Percentiles rank a stretch among this genome's conserved stretches.
These are phyloP conservation scores for Pygmarrhopalites habei DNA, from an alignment of 1,140 invertebrate genomes.

Conservation along the genomic window DNA sequence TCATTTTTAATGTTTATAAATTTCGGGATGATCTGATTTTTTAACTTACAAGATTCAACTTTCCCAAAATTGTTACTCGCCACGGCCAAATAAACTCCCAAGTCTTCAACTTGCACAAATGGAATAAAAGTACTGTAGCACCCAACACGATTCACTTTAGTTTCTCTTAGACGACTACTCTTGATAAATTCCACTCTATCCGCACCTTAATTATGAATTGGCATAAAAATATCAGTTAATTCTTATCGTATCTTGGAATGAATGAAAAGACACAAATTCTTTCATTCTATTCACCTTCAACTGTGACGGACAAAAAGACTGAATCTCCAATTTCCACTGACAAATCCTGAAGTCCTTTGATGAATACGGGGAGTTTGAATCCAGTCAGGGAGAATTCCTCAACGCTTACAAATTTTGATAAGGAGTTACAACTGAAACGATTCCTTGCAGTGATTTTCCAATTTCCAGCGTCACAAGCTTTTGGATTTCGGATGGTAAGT, in stretches of 20 bases:
- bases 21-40: no score
- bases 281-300: constrained; percentile 1
- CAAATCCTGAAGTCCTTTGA: constrained; percentile 9
- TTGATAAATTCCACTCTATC: constrained; percentile 7
- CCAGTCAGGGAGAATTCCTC: constrained; percentile 6
- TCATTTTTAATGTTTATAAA: no score
- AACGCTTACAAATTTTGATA: constrained; percentile 2
- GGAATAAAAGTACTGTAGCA: constrained; percentile 15
- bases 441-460: neutral
- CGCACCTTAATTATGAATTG: no score
- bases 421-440: neutral
- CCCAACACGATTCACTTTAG: constrained; percentile 1
- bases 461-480: neutral
- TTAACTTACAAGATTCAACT: constrained; percentile 6
- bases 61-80: neutral
- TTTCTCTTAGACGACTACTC: neutral
- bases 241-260: no score
- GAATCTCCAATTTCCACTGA: constrained; percentile 6
- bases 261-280: no score
- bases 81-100: constrained; percentile 9
- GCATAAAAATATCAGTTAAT: no score
- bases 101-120: constrained; percentile 7
- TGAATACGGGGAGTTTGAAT: constrained; percentile 4
- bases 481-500: constrained; percentile 1
- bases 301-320: constrained; percentile 4